Evolutionary conservation across 2,888 invertebrate species (phyloP).

Genomic region (Micoletzkya japonica): DNA sequence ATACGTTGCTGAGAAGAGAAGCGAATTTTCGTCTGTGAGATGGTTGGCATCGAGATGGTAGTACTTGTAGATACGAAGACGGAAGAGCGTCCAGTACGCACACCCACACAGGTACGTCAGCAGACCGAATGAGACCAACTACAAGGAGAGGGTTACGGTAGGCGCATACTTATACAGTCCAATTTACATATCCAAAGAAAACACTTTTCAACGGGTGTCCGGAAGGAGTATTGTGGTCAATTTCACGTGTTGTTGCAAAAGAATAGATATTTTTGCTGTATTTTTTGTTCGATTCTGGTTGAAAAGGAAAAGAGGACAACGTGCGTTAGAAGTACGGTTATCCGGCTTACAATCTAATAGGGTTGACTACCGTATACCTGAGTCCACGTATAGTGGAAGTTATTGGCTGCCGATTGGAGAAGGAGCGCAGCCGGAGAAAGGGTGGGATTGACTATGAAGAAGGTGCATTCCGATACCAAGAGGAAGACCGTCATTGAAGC

Average conservation of each 20-base stretch:
- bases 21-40: slow-evolving; percentile 96
- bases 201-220: neutral
- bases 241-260: neutral
- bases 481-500: slow-evolving; percentile 83
- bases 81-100: slow-evolving; percentile 95
- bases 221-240: neutral
- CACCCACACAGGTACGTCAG: slow-evolving; percentile 95
- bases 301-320: neutral
- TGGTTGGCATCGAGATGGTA: slow-evolving; percentile 96
- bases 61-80: slow-evolving; percentile 90
- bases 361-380: too few species aligned
- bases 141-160: slow-evolving; percentile 52
- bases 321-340: neutral
- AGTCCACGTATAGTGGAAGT: slow-evolving; percentile 89
- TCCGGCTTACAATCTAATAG: too few species aligned
- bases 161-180: neutral
- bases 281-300: neutral
- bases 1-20: slow-evolving; percentile 95
- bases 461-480: slow-evolving; percentile 99
- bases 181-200: neutral
- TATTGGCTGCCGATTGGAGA: slow-evolving; percentile 78
- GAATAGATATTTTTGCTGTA: neutral
- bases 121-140: slow-evolving; percentile 85
- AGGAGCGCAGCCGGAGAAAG: slow-evolving; percentile 95
- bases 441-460: slow-evolving; percentile 88